Evolutionary conservation across 2,888 invertebrate genomes (phyloP), one percentile per base, ranked within the genome.

Genomic region (Sphecodes monilicornis): DNA sequence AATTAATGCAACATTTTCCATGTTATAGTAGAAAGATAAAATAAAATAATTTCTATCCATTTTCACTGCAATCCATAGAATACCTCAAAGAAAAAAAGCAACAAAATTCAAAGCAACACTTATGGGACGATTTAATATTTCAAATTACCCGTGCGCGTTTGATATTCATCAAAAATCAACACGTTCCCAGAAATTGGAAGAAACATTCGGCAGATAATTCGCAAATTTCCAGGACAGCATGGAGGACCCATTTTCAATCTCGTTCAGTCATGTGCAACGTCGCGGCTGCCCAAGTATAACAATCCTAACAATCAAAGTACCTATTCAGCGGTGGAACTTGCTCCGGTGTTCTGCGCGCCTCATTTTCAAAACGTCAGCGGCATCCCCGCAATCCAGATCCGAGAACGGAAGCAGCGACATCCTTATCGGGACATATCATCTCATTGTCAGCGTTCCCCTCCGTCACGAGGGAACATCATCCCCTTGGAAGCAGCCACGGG

Each of bases 351-450:
- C 57, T 41, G 68, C 32, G 41, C 68, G 46, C n/a, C 43, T 60
- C 41, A 54, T 60, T 39, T 41, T 60, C 57, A 41, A 41, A 60
- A 22, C 60, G 74, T 57, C 41, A 75, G 60, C 60, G 41, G n/a
- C 60, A 75, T 66, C 66, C 18, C 36, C 66, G 36, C 66, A 36
- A 66, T 66, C 66, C 36, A 4, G 41, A 29, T 32, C 54, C 57
- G 36, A 57, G 57, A 73, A 73, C 73, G 54, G 73, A 57, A 60
- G 54, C 73, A 39, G n/a, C 39, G 68, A 68, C 68, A 36, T 68
- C 68, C 68, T 39, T 68, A 68, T 68, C 39, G n/a, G 11, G 68
- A 36, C n/a, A 11, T 39, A 68, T 68, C 68, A 36, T 39, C 68
- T 68, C 68, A 68, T 39, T 39, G 68, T 39, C 68, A 68, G 39